Conservation (phyloP, 2,113 vertebrate species). For the Oostethus manadensis region DNA sequence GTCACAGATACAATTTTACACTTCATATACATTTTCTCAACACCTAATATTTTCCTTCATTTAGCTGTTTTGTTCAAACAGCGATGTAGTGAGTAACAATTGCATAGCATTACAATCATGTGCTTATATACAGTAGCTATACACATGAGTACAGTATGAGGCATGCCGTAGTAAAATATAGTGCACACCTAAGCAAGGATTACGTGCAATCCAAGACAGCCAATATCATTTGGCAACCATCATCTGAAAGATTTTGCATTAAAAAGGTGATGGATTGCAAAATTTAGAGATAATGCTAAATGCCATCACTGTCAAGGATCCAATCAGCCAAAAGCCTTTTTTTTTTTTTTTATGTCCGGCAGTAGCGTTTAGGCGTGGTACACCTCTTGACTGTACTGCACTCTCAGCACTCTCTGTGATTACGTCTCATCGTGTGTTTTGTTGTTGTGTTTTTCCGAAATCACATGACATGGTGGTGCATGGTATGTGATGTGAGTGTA, state of each 20-base stretch:
- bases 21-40: no score
- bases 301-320: conserved; percentile 63
- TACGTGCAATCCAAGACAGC: conserved; percentile 46
- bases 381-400: conserved; percentile 55
- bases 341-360: conserved; percentile 29
- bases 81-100: no score
- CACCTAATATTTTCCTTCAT: no score
- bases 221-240: conserved; percentile 59
- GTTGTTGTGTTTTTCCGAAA: neutral
- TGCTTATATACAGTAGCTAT: no score
- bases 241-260: no score
- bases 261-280: conserved; percentile 61
- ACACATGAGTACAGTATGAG: no score
- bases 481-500: conserved; percentile 12
- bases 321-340: conserved; percentile 69
- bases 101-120: neutral
- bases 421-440: conserved; percentile 46
- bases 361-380: conserved; percentile 52
- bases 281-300: conserved; percentile 60
- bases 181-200: conserved; percentile 13
- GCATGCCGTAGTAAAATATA: neutral
- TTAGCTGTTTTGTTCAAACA: no score
- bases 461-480: neutral
- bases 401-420: conserved; percentile 67
- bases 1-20: no score